Evolutionary conservation across 2,797 vertebrate genomes (phyloP), one percentile per base, ranked within the genome.

Genomic region (Microcaecilia unicolor): DNA sequence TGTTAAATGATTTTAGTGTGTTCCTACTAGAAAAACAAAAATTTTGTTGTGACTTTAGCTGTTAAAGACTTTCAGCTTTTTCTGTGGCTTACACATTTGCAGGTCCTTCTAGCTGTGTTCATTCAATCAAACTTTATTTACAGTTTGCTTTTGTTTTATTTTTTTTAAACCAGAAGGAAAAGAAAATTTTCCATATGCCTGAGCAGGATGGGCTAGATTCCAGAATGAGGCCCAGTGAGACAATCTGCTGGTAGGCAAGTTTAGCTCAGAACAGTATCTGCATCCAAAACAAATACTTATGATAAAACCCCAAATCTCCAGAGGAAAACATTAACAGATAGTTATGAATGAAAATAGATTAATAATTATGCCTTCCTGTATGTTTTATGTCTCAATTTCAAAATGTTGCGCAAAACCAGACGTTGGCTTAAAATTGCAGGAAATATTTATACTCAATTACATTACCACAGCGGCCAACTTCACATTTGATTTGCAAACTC

Each of bases 401-500:
- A 71, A 67, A 70, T 73, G 50, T 71, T 74, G 64, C 61, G 45
- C 60, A 70, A 70, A 69, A 48, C 31, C 61, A 67, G 66, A 76
- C 73, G 61, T 75, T 70, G 77, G 75, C n/a, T 73, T 75, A 75
- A 80, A 81, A 76, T 36, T 52, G 57, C 69, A 79, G 70, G 72
- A 79, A 79, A 74, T 67, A 70, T 67, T 74, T 71, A 61, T 70
- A 58, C 52, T 71, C 72, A 55, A 65, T 79, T 78, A 71, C 72
- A 77, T 73, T 44, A 50, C 64, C 56, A 61, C 7, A 35, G 71
- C 57, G 61, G 44, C 55, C 51, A 55, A 46, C 46, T 63, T 69
- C 63, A 77, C 72, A 77, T 75, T 77, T 80, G 70, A 65, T 77
- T 70, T 67, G 40, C 58, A 68, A 72, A 54, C 52, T 43, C 52